Base-by-base conservation (phyloP, 2,888 invertebrate species). In the Lagria hirta region DNA sequence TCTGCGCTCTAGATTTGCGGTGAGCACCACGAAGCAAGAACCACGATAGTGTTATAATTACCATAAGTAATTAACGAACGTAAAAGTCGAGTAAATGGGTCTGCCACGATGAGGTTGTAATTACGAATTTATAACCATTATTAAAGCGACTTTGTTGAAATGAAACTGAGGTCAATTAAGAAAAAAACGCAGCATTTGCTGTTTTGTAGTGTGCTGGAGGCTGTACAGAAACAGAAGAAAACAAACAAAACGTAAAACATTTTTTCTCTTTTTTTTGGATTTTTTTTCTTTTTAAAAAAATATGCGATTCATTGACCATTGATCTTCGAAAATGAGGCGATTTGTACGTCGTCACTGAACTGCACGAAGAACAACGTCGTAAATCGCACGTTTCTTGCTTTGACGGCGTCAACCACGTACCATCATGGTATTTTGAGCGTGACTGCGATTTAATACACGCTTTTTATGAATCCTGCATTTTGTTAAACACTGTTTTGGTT, bases 21-120 rank as follows among this genome's bases (percentile, higher is more conserved):
- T 35, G 17, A 15, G 26, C 15, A n/a, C 27, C n/a, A 7, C 32
- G 13, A 8, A n/a, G n/a, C n/a, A n/a, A n/a, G n/a, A n/a, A n/a
- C n/a, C n/a, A n/a, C n/a, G 13, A 14, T 42, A 21, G 30, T 26
- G 36, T 44, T 38, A 38, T 38, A 38, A 44, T 44, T 44, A 44
- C 38, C 38, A 27, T 33, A 38, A 33, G 38, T 38, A 38, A 44
- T 44, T 44, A 44, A 38, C 17, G 12, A 2, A 7, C 21, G 34
- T 42, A 22, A 42, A 34, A 27, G 41, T 29, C 27, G 3, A 33
- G 22, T 33, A 7, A 15, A 7, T 12, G 38, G n/a, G 21, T 28
- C 28, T 13, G 34, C 23, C n/a, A n/a, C 16, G 26, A 24, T 16
- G 26, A 36, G 36, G 36, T 36, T 36, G 16, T 36, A 37, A 28